A percentile compares a stretch with the other conserved stretches of the same genome.
Evolutionary conservation across 1,140 invertebrate genomes (phyloP).

Genomic region (Pteromalus puparum): DNA sequence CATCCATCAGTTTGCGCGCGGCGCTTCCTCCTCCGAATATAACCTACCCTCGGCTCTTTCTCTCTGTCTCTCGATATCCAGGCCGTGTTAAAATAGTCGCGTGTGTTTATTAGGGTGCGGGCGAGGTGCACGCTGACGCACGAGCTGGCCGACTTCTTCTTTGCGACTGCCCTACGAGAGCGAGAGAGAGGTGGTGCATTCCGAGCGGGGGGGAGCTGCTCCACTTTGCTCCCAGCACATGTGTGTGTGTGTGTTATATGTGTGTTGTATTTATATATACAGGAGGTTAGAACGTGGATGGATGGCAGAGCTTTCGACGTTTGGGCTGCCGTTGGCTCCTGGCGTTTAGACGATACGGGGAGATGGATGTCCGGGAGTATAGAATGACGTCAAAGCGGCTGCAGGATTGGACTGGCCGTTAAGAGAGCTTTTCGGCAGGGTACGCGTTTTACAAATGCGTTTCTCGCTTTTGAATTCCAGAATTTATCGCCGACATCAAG

Average conservation of each 20-base stretch:
- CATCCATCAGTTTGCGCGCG: neutral
- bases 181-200: neutral
- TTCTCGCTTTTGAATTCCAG: too few species aligned
- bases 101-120: conserved; percentile 34
- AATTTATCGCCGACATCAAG: too few species aligned
- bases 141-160: conserved; percentile 14
- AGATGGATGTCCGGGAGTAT: too few species aligned
- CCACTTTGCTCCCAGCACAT: neutral
- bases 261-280: neutral
- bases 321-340: too few species aligned
- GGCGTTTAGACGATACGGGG: too few species aligned
- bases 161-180: neutral
- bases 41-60: neutral
- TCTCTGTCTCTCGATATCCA: conserved; percentile 8
- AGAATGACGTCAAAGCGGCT: too few species aligned
- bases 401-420: too few species aligned
- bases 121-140: conserved; percentile 17
- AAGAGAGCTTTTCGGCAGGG: too few species aligned
- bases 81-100: conserved; percentile 43
- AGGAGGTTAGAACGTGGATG: neutral
- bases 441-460: too few species aligned
- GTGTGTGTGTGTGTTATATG: neutral
- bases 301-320: too few species aligned
- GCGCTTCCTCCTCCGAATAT: neutral
- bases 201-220: neutral